Conservation (phyloP, 2,888 invertebrate species). For the Chrysolina americana region DNA sequence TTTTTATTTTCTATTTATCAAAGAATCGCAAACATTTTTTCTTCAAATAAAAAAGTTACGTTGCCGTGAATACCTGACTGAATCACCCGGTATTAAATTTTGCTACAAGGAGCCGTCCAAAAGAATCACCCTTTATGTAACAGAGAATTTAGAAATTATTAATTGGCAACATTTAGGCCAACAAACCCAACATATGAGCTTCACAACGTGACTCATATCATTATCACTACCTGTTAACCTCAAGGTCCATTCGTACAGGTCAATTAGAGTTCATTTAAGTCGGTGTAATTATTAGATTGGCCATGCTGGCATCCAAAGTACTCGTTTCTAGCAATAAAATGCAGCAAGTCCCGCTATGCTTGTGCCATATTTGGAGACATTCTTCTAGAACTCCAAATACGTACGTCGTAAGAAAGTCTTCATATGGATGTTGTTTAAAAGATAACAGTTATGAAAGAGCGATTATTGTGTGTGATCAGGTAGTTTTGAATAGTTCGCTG, state of each 20-base stretch:
- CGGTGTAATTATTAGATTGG: constrained; percentile 16
- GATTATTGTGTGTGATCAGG: neutral
- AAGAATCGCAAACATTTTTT: too few species aligned
- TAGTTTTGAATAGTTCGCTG: too few species aligned
- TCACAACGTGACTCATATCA: constrained; percentile 11
- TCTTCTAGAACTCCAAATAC: constrained; percentile 6
- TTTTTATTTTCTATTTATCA: too few species aligned
- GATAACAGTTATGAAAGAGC: constrained; percentile 21
- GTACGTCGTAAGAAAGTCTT: constrained; percentile 4
- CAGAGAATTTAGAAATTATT: neutral
- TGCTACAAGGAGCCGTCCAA: too few species aligned
- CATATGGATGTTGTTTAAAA: constrained; percentile 5
- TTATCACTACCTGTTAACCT: constrained; percentile 22
- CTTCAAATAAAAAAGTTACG: too few species aligned
- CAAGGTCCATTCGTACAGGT: constrained; percentile 14
- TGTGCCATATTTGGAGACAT: constrained; percentile 16
- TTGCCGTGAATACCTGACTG: too few species aligned
- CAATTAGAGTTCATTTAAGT: constrained; percentile 19
- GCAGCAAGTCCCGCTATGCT: constrained; percentile 12
- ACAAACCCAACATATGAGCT: neutral
- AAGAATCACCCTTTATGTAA: too few species aligned
- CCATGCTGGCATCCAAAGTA: constrained; percentile 7
- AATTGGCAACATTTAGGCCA: neutral
- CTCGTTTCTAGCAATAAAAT: constrained; percentile 20
- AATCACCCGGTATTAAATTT: too few species aligned